Base-by-base conservation (phyloP, 2,113 vertebrate species). In the Oophaga pumilio region DNA sequence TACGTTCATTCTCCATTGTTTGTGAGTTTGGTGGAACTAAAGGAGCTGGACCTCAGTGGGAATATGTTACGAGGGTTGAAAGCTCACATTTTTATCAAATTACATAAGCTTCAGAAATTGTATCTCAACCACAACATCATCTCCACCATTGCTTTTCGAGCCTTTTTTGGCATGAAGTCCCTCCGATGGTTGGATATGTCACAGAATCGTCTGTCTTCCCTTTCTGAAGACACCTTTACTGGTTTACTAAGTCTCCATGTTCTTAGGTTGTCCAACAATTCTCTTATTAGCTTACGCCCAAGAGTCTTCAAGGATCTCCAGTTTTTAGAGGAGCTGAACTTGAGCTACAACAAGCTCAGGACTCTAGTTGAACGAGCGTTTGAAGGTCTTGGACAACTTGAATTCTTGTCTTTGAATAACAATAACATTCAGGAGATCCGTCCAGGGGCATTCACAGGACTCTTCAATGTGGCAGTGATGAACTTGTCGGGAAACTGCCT, bases 151-250 rank as follows among this genome's bases (percentile, higher is more conserved):
- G 96, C 95, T 0, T 96, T 97, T 0, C 95, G 97, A 0, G 97
- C 98, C 33, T 99, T 99, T 90, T 28, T 95, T 71, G 96, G 97
- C 84, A 95, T 99, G 96, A 97, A 96, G 90, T 96, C 97, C 0
- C 94, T 99, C 59, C 93, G 98, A 33, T 99, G 98, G 98, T 90
- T 99, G 90, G 98, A 99, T 89, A 93, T 99, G 89, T 98, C 96
- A 0, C 97, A 97, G 93, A 99, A 99, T 92, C 96, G 95, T 0
- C 86, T 99, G 0, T 90, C 91, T 0, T 89, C 90, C 0, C 93
- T 99, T 4, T 95, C 95, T 0, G 98, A 97, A 20, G 98, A 98
- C 91, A 97, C 97, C 0, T 99, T 99, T 90, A 68, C 96, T 0
- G 96, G 97, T 18, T 94, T 99, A 49, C 92, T 94, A 52, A 97